phyloP scores from a whole-genome alignment of 2,888 invertebrate species.

The Marronus borbonicus region DNA sequence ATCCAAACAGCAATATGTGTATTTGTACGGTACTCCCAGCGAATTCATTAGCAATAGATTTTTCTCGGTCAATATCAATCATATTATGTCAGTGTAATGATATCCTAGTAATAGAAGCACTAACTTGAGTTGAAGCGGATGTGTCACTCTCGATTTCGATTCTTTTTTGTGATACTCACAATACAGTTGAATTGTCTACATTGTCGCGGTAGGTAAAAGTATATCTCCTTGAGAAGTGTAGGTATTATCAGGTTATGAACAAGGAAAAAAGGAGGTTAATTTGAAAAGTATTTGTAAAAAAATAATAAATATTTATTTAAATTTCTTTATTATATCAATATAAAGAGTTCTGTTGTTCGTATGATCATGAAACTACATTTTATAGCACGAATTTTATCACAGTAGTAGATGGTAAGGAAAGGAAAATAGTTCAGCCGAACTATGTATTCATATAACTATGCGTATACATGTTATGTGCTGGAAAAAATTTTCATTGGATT shows the following conservation, averaged over 20 bases:
- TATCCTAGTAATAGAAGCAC: background rate
- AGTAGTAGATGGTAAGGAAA: too few relatives aligned
- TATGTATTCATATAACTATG: too few relatives aligned
- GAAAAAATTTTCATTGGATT: too few relatives aligned
- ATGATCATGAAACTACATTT: too few relatives aligned
- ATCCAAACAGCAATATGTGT: background rate
- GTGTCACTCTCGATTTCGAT: conserved; percentile 1
- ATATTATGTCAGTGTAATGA: conserved; percentile 8
- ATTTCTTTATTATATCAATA: too few relatives aligned
- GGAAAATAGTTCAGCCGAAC: too few relatives aligned
- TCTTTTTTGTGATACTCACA: background rate
- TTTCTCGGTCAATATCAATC: conserved; percentile 21
- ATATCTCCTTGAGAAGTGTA: conserved; percentile 4
- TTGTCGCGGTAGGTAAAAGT: conserved; percentile 9
- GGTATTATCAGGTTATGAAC: background rate
- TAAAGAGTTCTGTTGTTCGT: too few relatives aligned
- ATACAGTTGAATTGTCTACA: background rate
- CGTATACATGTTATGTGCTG: too few relatives aligned
- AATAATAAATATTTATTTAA: background rate
- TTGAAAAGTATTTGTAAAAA: background rate
- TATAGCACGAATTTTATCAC: too few relatives aligned
- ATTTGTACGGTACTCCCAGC: background rate
- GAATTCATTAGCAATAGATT: background rate
- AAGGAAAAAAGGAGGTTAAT: background rate
- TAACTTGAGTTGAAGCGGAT: conserved; percentile 2